A percentile compares a stretch with the other conserved stretches of the same genome.
These are phyloP conservation scores for Thera britannica DNA, from an alignment of 2,888 invertebrate genomes.

Conservation along the genomic window DNA sequence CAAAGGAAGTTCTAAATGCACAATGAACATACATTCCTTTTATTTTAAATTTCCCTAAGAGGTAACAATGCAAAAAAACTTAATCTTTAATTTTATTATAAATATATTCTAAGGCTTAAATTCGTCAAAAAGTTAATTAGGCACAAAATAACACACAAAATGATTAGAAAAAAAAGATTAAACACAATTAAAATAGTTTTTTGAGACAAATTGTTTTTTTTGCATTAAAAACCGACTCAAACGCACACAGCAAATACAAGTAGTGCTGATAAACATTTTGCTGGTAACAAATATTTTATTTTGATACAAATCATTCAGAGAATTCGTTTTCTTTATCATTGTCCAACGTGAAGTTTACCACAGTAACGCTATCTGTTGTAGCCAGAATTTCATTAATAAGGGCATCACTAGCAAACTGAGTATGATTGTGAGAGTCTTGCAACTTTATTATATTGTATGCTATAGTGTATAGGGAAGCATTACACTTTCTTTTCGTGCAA, in stretches of 20 bases:
- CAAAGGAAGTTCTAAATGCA: too few relatives aligned
- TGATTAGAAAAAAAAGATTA: too few relatives aligned
- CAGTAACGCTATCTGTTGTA: neutral
- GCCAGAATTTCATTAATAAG: conserved; percentile 4
- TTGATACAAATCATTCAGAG: neutral
- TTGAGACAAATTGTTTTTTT: too few relatives aligned
- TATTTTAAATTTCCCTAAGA: too few relatives aligned
- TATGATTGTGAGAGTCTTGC: conserved; percentile 7
- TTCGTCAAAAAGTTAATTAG: too few relatives aligned
- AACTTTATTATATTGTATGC: conserved; percentile 2
- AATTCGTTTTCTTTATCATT: neutral
- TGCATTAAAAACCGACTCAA: neutral
- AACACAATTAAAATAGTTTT: too few relatives aligned
- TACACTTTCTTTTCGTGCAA: conserved; percentile 15
- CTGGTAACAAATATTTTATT: neutral
- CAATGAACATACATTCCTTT: too few relatives aligned
- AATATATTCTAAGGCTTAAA: too few relatives aligned
- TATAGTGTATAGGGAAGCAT: conserved; percentile 5
- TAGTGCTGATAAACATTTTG: neutral
- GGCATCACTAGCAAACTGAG: neutral
- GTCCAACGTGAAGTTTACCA: neutral
- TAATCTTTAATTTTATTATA: too few relatives aligned
- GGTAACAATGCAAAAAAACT: too few relatives aligned
- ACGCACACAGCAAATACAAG: neutral
- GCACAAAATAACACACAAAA: too few relatives aligned